Percentiles rank a stretch among this genome's conserved stretches.
phyloP scores from a whole-genome alignment of 2,113 vertebrate species.

The Megatriorchis doriae region DNA sequence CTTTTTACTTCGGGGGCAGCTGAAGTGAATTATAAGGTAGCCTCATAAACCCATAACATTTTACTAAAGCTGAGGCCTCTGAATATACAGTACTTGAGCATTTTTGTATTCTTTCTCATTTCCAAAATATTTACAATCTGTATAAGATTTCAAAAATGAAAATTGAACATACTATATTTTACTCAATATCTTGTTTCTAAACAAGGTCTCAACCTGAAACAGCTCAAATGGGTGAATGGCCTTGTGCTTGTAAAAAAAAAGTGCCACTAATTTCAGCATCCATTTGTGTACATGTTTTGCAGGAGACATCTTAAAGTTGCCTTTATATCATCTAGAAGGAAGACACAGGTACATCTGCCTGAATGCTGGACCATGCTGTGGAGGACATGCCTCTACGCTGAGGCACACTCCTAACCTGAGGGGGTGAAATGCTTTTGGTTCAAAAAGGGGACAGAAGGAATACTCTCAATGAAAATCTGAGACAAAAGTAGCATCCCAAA shows the following conservation, averaged over 20 bases:
- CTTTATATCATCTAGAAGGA: neutral
- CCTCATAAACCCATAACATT: neutral
- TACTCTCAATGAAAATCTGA: neutral
- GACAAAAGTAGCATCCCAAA: neutral
- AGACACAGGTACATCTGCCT: neutral
- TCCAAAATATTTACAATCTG: neutral
- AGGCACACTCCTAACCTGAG: neutral
- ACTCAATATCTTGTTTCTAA: neutral
- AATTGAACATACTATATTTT: neutral
- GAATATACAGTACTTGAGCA: neutral
- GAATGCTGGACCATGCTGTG: neutral
- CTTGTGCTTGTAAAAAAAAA: neutral
- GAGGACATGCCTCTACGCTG: neutral
- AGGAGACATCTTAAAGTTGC: neutral
- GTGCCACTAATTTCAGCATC: neutral
- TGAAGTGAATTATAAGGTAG: neutral
- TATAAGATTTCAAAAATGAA: neutral
- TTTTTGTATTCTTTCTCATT: neutral
- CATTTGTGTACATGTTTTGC: neutral
- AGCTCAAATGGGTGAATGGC: neutral
- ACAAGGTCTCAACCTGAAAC: neutral
- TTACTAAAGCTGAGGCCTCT: neutral
- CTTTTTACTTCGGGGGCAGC: conserved; percentile 18
- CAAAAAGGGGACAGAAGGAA: neutral
- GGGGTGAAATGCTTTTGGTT: neutral